A percentile compares a stretch with the other conserved stretches of the same genome.
These are phyloP conservation scores for Eurois occulta DNA, from an alignment of 2,888 invertebrate species.

Conservation along the genomic window DNA sequence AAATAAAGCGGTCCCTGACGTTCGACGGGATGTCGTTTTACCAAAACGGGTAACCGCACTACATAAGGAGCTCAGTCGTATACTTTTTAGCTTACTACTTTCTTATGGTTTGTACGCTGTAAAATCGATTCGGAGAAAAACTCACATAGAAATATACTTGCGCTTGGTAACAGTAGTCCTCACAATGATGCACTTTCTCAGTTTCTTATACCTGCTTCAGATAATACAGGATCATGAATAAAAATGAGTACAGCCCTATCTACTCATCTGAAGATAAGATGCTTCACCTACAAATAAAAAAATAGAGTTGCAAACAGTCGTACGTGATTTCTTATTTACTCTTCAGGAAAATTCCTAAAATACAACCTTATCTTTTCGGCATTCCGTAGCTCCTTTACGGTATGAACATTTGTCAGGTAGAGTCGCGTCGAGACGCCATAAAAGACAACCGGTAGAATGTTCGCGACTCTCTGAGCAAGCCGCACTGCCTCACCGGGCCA, in stretches of 20 bases:
- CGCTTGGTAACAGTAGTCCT: slow-evolving; percentile 50
- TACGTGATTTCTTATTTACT: slow-evolving; percentile 23
- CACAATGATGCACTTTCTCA: slow-evolving; percentile 55
- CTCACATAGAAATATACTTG: slow-evolving; percentile 46
- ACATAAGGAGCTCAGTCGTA: slow-evolving; percentile 72
- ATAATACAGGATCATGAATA: slow-evolving; percentile 6
- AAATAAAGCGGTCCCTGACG: slow-evolving; percentile 70
- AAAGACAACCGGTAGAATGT: slow-evolving; percentile 83
- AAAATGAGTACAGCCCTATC: slow-evolving; percentile 13
- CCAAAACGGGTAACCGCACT: slow-evolving; percentile 73
- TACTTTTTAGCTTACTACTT: slow-evolving; percentile 72
- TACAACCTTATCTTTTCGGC: slow-evolving; percentile 63
- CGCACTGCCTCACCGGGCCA: slow-evolving; percentile 28
- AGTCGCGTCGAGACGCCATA: slow-evolving; percentile 75
- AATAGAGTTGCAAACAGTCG: slow-evolving; percentile 1
- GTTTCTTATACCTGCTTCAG: slow-evolving; percentile 14
- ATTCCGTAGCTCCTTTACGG: slow-evolving; percentile 61
- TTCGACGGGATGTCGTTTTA: slow-evolving; percentile 73
- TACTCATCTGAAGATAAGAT: not conserved
- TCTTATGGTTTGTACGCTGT: slow-evolving; percentile 60
- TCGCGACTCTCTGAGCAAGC: slow-evolving; percentile 60
- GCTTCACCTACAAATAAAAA: not conserved
- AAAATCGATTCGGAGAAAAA: slow-evolving; percentile 62
- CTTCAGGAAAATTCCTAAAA: slow-evolving; percentile 54
- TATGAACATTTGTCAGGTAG: slow-evolving; percentile 69